Percentiles rank a stretch among this genome's conserved stretches.
phyloP scores from a whole-genome alignment of 2,888 invertebrate genomes.

The Uropetala carovei region DNA sequence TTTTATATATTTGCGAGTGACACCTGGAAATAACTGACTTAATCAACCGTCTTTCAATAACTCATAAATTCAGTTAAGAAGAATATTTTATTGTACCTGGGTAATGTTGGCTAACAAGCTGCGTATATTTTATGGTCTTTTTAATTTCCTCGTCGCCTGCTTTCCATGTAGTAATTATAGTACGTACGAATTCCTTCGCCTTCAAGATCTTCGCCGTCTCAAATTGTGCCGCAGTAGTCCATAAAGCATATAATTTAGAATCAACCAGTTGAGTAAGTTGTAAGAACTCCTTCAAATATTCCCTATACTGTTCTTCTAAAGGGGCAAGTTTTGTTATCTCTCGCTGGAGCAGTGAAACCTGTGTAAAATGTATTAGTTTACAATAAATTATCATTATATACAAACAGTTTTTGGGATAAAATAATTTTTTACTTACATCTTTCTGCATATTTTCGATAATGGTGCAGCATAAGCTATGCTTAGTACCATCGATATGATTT shows the following conservation, averaged over 20 bases:
- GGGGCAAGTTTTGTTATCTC: not conserved
- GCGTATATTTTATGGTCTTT: conserved; percentile 28
- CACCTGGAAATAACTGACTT: too few relatives aligned
- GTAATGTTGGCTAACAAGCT: conserved; percentile 47
- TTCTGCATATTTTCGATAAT: conserved; percentile 44
- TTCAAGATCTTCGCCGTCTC: conserved; percentile 16
- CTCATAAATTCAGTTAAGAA: not conserved
- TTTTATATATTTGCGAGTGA: too few relatives aligned
- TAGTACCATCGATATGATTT: not conserved
- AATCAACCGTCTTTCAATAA: not conserved
- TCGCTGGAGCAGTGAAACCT: conserved; percentile 29
- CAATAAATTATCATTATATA: not conserved
- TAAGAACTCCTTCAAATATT: conserved; percentile 40
- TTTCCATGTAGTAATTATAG: conserved; percentile 15
- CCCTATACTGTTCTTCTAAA: conserved; percentile 43
- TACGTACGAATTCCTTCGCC: conserved; percentile 37
- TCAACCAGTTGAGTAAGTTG: conserved; percentile 51
- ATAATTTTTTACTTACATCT: conserved; percentile 11
- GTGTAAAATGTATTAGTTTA: not conserved
- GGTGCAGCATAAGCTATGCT: conserved; percentile 23
- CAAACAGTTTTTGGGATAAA: not conserved
- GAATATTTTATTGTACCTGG: not conserved
- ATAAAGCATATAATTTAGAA: conserved; percentile 41
- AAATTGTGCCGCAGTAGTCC: conserved; percentile 5
- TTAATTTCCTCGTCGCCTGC: conserved; percentile 33